phyloP scores from a whole-genome alignment of 2,888 invertebrate genomes.

The Macaria liturata region DNA sequence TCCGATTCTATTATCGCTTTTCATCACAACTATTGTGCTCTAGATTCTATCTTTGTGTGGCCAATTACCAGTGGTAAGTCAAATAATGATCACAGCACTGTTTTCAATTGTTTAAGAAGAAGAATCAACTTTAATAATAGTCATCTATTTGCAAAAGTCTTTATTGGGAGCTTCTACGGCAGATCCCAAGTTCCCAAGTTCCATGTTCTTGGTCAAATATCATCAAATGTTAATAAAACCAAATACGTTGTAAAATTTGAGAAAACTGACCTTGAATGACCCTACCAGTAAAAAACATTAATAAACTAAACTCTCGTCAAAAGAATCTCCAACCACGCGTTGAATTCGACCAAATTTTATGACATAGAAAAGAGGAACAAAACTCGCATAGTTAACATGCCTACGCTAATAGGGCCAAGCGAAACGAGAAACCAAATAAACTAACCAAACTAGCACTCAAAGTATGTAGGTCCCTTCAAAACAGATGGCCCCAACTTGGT shows the following conservation, averaged over 20 bases:
- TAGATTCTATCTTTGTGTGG: conserved; percentile 4
- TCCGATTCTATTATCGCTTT: conserved; percentile 15
- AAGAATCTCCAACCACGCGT: conserved; percentile 1
- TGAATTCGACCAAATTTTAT: conserved; percentile 20
- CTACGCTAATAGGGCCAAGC: conserved; percentile 34
- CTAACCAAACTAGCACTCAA: conserved; percentile 32
- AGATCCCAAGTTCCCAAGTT: no score
- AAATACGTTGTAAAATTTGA: no score
- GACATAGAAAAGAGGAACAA: conserved; percentile 29
- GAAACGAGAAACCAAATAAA: conserved; percentile 36
- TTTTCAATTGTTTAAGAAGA: neutral
- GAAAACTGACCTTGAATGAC: no score
- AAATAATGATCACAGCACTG: no score
- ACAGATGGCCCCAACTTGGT: conserved; percentile 31
- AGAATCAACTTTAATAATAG: neutral
- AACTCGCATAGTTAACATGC: conserved; percentile 35
- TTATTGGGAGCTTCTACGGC: no score
- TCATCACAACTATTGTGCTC: conserved; percentile 9
- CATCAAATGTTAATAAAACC: no score
- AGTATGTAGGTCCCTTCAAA: conserved; percentile 33
- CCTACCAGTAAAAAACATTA: no score
- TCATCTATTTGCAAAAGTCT: neutral
- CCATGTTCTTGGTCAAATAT: no score
- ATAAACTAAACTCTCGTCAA: no score
- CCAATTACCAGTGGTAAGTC: no score